Evolutionary conservation across 2,113 vertebrate genomes (phyloP).

Genomic region (Scalopus aquaticus): DNA sequence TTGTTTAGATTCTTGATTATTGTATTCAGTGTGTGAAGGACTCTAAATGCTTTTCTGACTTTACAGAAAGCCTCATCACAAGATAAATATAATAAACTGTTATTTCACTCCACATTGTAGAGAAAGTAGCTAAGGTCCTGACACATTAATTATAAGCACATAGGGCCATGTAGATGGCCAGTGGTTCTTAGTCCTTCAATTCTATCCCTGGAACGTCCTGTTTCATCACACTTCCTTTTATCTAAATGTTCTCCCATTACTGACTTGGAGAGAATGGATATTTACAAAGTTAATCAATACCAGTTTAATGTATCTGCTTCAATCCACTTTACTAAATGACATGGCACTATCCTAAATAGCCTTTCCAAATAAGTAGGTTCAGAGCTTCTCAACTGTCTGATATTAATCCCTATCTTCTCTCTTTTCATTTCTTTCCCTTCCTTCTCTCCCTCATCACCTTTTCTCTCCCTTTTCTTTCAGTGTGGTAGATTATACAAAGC

Average conservation of each 20-base stretch:
- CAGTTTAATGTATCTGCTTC: slow-evolving; percentile 41
- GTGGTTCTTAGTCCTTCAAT: neutral
- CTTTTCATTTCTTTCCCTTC: neutral
- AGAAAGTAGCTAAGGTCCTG: neutral
- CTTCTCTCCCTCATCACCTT: neutral
- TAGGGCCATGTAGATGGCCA: neutral
- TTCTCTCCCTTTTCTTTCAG: neutral
- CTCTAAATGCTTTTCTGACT: neutral
- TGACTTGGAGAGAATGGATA: slow-evolving; percentile 31
- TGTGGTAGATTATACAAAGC: neutral
- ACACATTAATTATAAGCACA: neutral
- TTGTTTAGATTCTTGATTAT: neutral
- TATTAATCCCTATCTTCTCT: neutral
- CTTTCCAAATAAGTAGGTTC: neutral
- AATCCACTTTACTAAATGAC: slow-evolving; percentile 22
- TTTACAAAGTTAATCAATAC: slow-evolving; percentile 59
- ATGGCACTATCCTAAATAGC: neutral
- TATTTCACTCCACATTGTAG: neutral
- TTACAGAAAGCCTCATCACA: neutral
- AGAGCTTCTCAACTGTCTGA: neutral
- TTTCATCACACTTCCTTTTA: slow-evolving; percentile 25
- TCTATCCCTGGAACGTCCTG: neutral
- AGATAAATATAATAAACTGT: slow-evolving; percentile 11
- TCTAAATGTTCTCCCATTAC: slow-evolving; percentile 32
- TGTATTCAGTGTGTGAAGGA: neutral